phyloP scores from a whole-genome alignment of 2,113 vertebrate species.

The Scortum barcoo region DNA sequence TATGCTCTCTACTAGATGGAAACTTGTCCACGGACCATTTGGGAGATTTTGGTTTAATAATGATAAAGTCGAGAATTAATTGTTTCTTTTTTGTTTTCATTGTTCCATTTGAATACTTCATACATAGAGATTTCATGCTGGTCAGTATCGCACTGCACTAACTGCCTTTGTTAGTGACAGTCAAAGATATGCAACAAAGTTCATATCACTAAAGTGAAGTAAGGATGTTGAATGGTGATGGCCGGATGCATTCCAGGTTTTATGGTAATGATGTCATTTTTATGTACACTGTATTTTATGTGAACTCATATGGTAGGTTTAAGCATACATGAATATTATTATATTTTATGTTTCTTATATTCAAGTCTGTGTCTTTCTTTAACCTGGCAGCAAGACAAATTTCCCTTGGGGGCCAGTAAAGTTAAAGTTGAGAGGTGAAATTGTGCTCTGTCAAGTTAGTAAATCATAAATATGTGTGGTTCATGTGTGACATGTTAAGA shows the following conservation, averaged over 20 bases:
- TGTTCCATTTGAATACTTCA: background rate
- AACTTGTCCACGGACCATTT: constrained; percentile 36
- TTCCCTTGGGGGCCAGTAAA: background rate
- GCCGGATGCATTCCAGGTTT: constrained; percentile 19
- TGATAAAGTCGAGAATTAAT: background rate
- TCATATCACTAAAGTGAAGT: background rate
- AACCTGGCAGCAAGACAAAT: constrained; percentile 13
- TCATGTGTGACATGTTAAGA: background rate
- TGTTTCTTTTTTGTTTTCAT: constrained; percentile 15
- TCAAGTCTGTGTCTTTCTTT: constrained; percentile 22
- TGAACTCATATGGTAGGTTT: constrained; percentile 13
- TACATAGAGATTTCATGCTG: background rate
- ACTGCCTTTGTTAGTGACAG: background rate
- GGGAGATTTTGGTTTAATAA: constrained; percentile 30
- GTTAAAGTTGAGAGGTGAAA: constrained; percentile 4
- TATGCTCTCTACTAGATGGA: constrained; percentile 28
- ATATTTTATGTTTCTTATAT: constrained; percentile 26
- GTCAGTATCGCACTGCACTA: background rate
- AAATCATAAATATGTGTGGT: background rate
- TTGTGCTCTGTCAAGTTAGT: background rate
- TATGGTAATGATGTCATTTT: constrained; percentile 22
- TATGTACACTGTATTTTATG: constrained; percentile 37
- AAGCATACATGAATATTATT: constrained; percentile 36
- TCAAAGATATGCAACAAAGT: background rate
- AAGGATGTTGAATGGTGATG: background rate